Conservation (phyloP, 2,797 vertebrate species). For the Helarctos malayanus region DNA sequence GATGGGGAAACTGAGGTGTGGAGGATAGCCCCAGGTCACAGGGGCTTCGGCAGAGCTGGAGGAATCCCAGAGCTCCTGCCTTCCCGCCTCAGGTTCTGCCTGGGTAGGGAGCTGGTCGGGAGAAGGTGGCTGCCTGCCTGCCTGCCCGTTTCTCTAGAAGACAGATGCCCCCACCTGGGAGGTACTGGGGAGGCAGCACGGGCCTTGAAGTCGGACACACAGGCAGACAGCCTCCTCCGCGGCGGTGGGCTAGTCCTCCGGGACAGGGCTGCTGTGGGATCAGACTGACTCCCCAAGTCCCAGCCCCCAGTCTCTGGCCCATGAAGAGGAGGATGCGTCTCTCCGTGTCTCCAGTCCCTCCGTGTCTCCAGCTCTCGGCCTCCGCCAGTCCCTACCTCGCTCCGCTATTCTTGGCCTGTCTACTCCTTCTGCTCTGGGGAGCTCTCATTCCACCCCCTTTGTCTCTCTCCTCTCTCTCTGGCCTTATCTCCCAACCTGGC, state of each 20-base stretch:
- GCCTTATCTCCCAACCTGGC: not conserved
- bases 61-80: not conserved
- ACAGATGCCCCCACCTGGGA: not conserved
- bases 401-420: not conserved
- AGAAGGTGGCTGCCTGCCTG: not conserved
- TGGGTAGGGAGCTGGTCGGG: not conserved
- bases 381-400: not conserved
- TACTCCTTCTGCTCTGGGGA: not conserved
- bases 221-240: conserved; percentile 2
- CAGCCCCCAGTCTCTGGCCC: not conserved
- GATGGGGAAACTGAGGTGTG: conserved; percentile 24
- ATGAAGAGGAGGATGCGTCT: too few relatives aligned
- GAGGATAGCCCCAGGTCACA: not conserved
- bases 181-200: not conserved
- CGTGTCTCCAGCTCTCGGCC: not conserved
- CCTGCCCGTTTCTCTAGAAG: not conserved
- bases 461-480: not conserved
- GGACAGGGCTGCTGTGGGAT: not conserved
- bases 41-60: not conserved
- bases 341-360: not conserved
- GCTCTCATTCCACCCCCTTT: not conserved
- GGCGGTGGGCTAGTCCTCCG: not conserved
- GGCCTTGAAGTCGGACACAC: not conserved
- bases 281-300: not conserved
- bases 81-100: not conserved